Percentiles rank a stretch among this genome's conserved stretches.
phyloP scores from a whole-genome alignment of 2,113 vertebrate species.

The Fulica atra region DNA sequence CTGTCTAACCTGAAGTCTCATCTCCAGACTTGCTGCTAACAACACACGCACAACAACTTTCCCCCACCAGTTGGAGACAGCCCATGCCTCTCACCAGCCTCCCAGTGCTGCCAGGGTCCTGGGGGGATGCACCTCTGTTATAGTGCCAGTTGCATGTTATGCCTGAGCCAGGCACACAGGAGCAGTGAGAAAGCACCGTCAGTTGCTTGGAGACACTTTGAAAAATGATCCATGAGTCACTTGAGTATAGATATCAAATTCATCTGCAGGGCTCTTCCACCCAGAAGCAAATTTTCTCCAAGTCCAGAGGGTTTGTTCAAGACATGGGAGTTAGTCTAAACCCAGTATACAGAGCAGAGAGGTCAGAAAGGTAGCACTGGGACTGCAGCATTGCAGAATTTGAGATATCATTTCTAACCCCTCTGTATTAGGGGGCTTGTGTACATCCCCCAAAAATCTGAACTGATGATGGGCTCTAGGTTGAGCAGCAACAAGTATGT shows the following conservation, averaged over 20 bases:
- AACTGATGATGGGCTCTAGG: neutral
- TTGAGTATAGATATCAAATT: neutral
- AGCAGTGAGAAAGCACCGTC: fast-evolving
- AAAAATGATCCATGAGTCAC: neutral
- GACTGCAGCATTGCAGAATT: neutral
- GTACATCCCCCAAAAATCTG: neutral
- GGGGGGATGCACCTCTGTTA: fast-evolving
- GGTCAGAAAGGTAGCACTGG: neutral
- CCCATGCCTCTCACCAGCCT: fast-evolving
- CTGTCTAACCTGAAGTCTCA: neutral
- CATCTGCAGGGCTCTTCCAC: neutral
- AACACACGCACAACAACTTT: fast-evolving
- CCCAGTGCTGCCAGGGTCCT: fast-evolving
- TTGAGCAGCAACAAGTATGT: neutral
- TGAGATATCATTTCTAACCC: neutral
- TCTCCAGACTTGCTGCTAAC: fast-evolving
- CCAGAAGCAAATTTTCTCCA: neutral
- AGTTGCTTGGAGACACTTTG: neutral
- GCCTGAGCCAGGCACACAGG: fast-evolving
- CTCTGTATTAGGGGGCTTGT: neutral
- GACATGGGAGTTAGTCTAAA: neutral
- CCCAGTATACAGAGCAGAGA: too few species aligned
- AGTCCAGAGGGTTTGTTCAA: neutral
- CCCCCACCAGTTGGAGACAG: fast-evolving
- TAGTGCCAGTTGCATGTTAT: fast-evolving